Evolutionary conservation across 2,888 invertebrate species (phyloP).

Genomic region (Erebia epiphron): DNA sequence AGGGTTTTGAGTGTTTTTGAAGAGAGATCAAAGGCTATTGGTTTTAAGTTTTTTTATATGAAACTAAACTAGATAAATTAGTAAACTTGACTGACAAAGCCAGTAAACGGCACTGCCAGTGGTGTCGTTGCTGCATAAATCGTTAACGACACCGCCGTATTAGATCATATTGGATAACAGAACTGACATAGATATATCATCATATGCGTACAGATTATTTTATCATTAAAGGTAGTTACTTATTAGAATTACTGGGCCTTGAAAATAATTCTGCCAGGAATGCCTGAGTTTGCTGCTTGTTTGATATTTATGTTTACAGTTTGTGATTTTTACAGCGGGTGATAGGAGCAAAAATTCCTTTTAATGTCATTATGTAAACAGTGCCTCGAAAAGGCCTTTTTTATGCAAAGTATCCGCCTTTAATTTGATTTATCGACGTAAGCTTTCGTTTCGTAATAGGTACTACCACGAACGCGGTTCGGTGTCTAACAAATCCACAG

Average conservation of each 20-base stretch:
- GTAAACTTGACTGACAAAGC: not conserved
- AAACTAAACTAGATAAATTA: not conserved
- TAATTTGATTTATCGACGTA: slow-evolving; percentile 38
- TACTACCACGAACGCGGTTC: slow-evolving; percentile 22
- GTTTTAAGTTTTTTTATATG: not conserved
- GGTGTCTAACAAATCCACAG: slow-evolving; percentile 24
- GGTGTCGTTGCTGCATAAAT: too few species aligned
- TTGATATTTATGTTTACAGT: slow-evolving; percentile 24
- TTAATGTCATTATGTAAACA: slow-evolving; percentile 27
- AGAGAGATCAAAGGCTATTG: not conserved
- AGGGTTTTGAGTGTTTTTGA: not conserved
- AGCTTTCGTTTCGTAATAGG: slow-evolving; percentile 25
- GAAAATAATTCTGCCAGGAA: slow-evolving; percentile 2
- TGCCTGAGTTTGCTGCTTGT: not conserved
- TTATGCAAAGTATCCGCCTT: slow-evolving; percentile 33
- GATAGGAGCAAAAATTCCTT: slow-evolving; percentile 21
- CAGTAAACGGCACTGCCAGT: too few species aligned
- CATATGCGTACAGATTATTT: too few species aligned
- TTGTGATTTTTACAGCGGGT: slow-evolving; percentile 24
- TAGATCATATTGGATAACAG: too few species aligned
- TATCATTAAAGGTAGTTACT: too few species aligned
- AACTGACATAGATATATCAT: too few species aligned
- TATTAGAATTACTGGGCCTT: too few species aligned
- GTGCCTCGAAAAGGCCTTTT: slow-evolving; percentile 27
- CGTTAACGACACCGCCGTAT: too few species aligned